Percentiles rank a stretch among this genome's conserved stretches.
Evolutionary conservation across 1,140 invertebrate genomes (phyloP).

Genomic region (Drosophila neocordata): DNA sequence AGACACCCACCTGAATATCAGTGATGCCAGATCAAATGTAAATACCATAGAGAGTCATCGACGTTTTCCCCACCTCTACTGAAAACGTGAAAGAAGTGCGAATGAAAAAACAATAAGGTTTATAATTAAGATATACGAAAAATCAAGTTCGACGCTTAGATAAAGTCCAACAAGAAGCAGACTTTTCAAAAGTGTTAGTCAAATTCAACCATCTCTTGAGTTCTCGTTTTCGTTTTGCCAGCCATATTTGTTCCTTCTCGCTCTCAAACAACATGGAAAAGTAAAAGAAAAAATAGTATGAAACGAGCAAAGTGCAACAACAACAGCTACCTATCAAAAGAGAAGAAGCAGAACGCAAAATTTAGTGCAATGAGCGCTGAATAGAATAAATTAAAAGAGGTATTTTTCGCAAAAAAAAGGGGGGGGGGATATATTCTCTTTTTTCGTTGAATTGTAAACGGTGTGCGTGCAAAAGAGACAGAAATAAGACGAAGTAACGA

Average conservation of each 20-base stretch:
- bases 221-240: slow-evolving; percentile 56
- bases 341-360: slow-evolving; percentile 2
- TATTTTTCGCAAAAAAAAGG: slow-evolving; percentile 76
- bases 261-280: slow-evolving; percentile 50
- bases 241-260: slow-evolving; percentile 54
- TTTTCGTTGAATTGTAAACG: slow-evolving; percentile 16
- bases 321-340: slow-evolving; percentile 24
- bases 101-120: slow-evolving; percentile 36
- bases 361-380: slow-evolving; percentile 43
- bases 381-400: slow-evolving; percentile 67
- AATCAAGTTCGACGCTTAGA: slow-evolving; percentile 38
- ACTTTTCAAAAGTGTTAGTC: background rate
- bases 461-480: slow-evolving; percentile 38
- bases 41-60: no score
- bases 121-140: slow-evolving; percentile 24
- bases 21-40: no score
- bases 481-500: slow-evolving; percentile 35
- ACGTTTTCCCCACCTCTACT: no score
- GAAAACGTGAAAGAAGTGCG: slow-evolving; percentile 12
- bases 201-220: background rate
- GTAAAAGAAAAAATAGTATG: slow-evolving; percentile 58
- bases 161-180: background rate
- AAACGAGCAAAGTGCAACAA: slow-evolving; percentile 59
- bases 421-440: slow-evolving; percentile 4
- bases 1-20: no score